phyloP scores from a whole-genome alignment of 2,888 invertebrate species.

The Kuschelorhynchus macadamiae region DNA sequence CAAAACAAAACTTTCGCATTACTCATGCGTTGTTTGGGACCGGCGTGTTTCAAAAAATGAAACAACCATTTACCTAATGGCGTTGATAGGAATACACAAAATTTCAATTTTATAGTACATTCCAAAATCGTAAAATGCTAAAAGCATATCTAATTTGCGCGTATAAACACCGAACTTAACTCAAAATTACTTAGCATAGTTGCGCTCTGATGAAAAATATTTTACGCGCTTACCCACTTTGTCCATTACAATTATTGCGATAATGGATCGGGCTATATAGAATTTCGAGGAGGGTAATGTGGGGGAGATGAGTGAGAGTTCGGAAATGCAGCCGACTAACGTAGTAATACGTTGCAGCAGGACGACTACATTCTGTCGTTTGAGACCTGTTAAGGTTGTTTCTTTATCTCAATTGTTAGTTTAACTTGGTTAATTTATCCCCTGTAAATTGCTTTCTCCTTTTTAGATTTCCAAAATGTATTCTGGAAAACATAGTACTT shows the following conservation, averaged over 20 bases:
- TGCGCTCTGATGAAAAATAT: constrained; percentile 29
- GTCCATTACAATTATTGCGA: constrained; percentile 16
- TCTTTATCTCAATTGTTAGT: no score
- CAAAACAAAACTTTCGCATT: constrained; percentile 54
- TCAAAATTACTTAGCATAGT: constrained; percentile 34
- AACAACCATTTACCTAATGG: constrained; percentile 35
- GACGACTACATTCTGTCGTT: no score
- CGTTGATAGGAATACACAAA: constrained; percentile 35
- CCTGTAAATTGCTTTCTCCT: no score
- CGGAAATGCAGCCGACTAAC: no score
- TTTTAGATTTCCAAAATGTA: no score
- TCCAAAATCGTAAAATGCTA: constrained; percentile 29
- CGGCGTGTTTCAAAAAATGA: constrained; percentile 39
- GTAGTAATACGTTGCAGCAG: no score
- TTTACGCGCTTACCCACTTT: constrained; percentile 27
- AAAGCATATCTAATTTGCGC: constrained; percentile 39
- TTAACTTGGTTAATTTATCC: no score
- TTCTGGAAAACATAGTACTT: no score
- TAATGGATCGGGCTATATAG: background rate
- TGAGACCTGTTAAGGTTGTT: no score
- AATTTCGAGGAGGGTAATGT: background rate
- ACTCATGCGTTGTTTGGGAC: no score
- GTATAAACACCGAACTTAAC: constrained; percentile 35
- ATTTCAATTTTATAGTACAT: constrained; percentile 40
- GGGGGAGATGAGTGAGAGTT: constrained; percentile 37